phyloP scores from a whole-genome alignment of 1,140 invertebrate species.

The Cydia fagiglandana region DNA sequence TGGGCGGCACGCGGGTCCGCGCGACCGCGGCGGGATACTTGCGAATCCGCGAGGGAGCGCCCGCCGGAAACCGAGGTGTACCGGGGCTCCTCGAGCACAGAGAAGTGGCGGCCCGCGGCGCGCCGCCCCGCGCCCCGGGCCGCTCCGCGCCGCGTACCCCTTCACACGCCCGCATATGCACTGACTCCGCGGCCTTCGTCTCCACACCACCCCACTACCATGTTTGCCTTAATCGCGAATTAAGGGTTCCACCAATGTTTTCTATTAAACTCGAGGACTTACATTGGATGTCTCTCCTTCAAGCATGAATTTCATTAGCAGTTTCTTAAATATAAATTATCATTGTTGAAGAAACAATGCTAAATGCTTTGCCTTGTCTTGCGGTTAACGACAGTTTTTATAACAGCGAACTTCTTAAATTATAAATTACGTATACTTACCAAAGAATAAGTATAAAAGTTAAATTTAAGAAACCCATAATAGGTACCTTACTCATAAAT shows the following conservation, averaged over 20 bases:
- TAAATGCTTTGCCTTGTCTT: background rate
- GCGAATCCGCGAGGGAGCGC: constrained; percentile 71
- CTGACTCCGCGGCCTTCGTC: constrained; percentile 66
- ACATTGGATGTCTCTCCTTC: constrained; percentile 72
- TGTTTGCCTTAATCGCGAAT: constrained; percentile 78
- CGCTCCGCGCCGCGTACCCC: constrained; percentile 52
- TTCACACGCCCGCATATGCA: constrained; percentile 62
- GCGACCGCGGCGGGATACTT: constrained; percentile 56
- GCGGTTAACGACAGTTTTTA: too few species aligned
- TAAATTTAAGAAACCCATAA: too few species aligned
- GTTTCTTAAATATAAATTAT: constrained; percentile 39
- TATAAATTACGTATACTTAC: too few species aligned
- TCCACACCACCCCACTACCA: constrained; percentile 79
- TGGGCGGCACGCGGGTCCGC: constrained; percentile 65
- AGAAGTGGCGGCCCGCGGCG: constrained; percentile 72
- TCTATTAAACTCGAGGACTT: constrained; percentile 69
- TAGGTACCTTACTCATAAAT: background rate
- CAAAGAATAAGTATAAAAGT: too few species aligned
- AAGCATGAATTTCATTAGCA: constrained; percentile 37
- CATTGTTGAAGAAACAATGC: constrained; percentile 33
- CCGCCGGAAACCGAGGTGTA: constrained; percentile 76
- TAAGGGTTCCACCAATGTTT: constrained; percentile 75
- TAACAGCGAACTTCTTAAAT: too few species aligned
- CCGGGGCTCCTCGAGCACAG: constrained; percentile 75
- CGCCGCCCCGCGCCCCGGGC: constrained; percentile 52